These are phyloP conservation scores for Ptychoptera albimana DNA, from an alignment of 2,888 invertebrate species.

Conservation along the genomic window DNA sequence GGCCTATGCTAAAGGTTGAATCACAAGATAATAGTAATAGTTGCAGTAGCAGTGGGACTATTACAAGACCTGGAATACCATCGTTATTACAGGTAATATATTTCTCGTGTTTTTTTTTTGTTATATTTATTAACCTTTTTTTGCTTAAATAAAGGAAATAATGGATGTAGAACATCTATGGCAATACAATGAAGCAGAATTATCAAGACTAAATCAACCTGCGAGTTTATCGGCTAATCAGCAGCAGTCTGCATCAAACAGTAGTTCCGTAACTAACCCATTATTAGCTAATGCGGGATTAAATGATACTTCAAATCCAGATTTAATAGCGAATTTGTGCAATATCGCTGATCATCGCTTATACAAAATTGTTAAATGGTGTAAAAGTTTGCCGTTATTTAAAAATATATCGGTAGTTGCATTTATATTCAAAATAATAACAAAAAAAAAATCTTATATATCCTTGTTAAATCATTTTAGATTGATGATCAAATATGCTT, in stretches of 20 bases:
- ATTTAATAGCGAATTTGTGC: slow-evolving; percentile 77
- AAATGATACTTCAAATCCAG: slow-evolving; percentile 48
- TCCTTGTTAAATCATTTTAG: slow-evolving; percentile 32
- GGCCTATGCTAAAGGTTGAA: slow-evolving; percentile 35
- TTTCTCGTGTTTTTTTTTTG: background rate
- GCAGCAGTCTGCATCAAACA: slow-evolving; percentile 1
- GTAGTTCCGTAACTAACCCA: slow-evolving; percentile 34
- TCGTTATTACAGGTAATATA: slow-evolving; percentile 47
- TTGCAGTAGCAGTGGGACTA: slow-evolving; percentile 21
- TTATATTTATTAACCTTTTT: slow-evolving; percentile 4
- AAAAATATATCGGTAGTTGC: slow-evolving; percentile 73
- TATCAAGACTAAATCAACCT: slow-evolving; percentile 42
- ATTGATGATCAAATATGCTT: slow-evolving; percentile 96
- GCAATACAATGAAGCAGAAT: slow-evolving; percentile 80
- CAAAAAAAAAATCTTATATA: slow-evolving; percentile 4
- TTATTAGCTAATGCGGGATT: slow-evolving; percentile 37
- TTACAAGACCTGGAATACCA: slow-evolving; percentile 36
- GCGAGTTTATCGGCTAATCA: slow-evolving; percentile 16
- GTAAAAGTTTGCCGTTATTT: slow-evolving; percentile 90
- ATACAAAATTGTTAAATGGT: slow-evolving; percentile 97
- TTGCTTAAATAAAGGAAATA: slow-evolving; percentile 57
- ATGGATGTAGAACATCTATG: slow-evolving; percentile 92
- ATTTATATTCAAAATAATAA: background rate
- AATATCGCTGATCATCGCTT: slow-evolving; percentile 89
- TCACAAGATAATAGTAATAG: slow-evolving; percentile 24